phyloP scores from a whole-genome alignment of 2,888 invertebrate species.

The Caenorhabditis imperialis region DNA sequence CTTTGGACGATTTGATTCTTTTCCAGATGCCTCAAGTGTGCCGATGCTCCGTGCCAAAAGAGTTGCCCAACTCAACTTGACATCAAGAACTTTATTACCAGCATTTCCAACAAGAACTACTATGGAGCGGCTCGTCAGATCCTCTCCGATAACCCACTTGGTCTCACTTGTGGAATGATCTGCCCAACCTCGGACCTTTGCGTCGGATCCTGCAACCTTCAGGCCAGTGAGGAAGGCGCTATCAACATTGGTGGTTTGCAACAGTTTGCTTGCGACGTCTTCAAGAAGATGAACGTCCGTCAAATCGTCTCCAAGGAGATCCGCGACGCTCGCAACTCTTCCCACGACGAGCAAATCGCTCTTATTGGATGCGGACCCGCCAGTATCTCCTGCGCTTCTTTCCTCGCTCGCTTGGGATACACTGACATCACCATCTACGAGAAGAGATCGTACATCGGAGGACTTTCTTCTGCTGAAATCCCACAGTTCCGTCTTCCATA shows the following conservation, averaged over 20 bases:
- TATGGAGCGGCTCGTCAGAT: constrained; percentile 96
- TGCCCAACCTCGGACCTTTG: constrained; percentile 98
- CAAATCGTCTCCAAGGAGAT: constrained; percentile 87
- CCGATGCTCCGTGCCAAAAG: constrained; percentile 84
- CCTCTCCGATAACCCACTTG: constrained; percentile 95
- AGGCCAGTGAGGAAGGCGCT: constrained; percentile 95
- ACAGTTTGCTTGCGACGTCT: constrained; percentile 94
- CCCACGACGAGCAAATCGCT: constrained; percentile 82
- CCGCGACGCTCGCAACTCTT: constrained; percentile 67
- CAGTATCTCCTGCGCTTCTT: constrained; percentile 95
- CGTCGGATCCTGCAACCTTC: constrained; percentile 92
- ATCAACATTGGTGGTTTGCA: constrained; percentile 99
- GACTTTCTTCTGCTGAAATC: constrained; percentile 90
- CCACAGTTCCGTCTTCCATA: constrained; percentile 96
- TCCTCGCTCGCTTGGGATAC: constrained; percentile 93
- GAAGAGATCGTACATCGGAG: constrained; percentile 89
- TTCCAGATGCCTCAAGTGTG: constrained; percentile 73
- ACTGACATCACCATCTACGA: constrained; percentile 92
- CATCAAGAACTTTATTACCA: constrained; percentile 94
- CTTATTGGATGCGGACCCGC: constrained; percentile 96
- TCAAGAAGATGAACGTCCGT: constrained; percentile 92
- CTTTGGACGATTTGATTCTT: not conserved
- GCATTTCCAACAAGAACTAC: constrained; percentile 97
- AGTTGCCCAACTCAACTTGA: constrained; percentile 98
- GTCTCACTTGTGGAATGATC: constrained; percentile 96